These are phyloP conservation scores for Neodiprion fabricii DNA, from an alignment of 1,140 invertebrate species.

Conservation along the genomic window DNA sequence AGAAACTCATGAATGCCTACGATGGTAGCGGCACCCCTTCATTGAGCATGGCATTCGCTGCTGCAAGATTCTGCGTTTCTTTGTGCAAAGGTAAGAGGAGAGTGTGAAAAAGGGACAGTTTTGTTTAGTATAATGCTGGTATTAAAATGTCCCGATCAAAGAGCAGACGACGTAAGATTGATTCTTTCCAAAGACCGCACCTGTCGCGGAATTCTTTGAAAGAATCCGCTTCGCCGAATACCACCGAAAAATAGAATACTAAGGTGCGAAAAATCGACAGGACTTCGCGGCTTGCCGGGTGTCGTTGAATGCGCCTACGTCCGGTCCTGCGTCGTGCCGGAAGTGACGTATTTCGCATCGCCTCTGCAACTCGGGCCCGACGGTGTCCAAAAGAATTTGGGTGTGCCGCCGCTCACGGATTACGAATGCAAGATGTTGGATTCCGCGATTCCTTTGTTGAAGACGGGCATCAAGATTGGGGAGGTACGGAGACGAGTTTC, in stretches of 20 bases:
- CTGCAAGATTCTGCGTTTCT: conserved; percentile 66
- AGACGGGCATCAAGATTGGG: conserved; percentile 61
- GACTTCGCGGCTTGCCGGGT: conserved; percentile 56
- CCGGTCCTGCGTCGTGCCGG: conserved; percentile 51
- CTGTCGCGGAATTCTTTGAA: too few relatives aligned
- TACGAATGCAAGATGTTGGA: conserved; percentile 64
- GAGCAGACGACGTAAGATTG: background rate
- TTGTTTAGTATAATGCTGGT: background rate
- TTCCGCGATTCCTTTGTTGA: conserved; percentile 58
- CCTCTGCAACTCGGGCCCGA: conserved; percentile 55
- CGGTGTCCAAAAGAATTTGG: conserved; percentile 64
- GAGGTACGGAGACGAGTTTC: conserved; percentile 40
- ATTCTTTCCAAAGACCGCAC: too few relatives aligned
- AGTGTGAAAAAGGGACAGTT: background rate
- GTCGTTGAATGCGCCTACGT: conserved; percentile 66
- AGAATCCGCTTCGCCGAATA: too few relatives aligned
- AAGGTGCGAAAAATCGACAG: conserved; percentile 45
- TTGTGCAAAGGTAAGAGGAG: conserved; percentile 50
- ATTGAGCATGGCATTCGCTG: conserved; percentile 62
- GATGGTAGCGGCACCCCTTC: conserved; percentile 42
- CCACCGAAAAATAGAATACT: too few relatives aligned
- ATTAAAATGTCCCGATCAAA: background rate
- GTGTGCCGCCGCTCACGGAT: conserved; percentile 62
- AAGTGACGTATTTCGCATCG: conserved; percentile 54
- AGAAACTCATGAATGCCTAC: conserved; percentile 37